Percentiles rank a stretch among this genome's conserved stretches.
phyloP scores from a whole-genome alignment of 2,797 vertebrate genomes.

The Anguilla megastoma region DNA sequence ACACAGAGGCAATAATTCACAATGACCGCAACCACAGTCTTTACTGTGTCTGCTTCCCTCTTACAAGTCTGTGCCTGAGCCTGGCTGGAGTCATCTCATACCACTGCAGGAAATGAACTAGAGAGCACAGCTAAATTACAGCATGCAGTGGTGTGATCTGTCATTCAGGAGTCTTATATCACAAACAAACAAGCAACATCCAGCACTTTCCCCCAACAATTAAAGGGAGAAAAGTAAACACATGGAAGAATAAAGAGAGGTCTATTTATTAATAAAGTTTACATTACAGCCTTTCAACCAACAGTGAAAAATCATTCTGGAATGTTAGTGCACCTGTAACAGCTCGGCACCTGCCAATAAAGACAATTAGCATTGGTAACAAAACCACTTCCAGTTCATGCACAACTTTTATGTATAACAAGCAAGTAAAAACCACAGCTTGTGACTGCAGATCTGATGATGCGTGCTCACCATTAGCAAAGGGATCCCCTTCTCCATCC shows the following conservation, averaged over 20 bases:
- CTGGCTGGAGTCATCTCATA: not conserved
- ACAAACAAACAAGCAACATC: no score
- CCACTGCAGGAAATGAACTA: not conserved
- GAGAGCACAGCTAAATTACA: not conserved
- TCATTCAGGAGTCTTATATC: no score
- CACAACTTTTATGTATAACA: not conserved
- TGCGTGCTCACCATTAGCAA: conserved; percentile 54
- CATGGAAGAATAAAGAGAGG: not conserved
- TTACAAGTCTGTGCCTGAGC: not conserved
- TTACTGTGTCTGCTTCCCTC: not conserved
- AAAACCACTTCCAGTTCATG: not conserved
- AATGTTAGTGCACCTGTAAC: not conserved
- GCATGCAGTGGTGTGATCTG: not conserved
- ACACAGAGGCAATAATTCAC: not conserved
- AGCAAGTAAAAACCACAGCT: not conserved
- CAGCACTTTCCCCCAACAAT: not conserved
- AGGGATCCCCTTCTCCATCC: conserved; percentile 60
- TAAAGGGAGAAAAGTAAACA: not conserved
- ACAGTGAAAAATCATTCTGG: not conserved
- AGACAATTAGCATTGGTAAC: not conserved
- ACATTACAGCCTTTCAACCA: not conserved
- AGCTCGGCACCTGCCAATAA: not conserved
- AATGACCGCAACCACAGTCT: not conserved
- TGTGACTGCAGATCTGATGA: not conserved
- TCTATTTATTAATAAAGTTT: not conserved